phyloP scores from a whole-genome alignment of 2,113 vertebrate species.

The Sigmodon hispidus region DNA sequence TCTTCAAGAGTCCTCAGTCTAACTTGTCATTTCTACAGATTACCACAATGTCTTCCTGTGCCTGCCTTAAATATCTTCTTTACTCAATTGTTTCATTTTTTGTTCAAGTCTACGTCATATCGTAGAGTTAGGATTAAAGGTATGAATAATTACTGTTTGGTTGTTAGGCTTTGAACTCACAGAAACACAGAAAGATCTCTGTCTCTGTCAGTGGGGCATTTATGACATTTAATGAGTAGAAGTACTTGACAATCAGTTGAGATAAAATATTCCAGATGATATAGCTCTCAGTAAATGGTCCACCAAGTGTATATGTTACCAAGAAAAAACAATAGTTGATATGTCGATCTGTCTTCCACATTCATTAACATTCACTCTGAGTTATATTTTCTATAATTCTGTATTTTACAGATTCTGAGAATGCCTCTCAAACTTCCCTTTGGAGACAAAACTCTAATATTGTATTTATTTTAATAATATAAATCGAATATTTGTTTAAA shows the following conservation, averaged over 20 bases:
- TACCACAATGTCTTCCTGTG: no score
- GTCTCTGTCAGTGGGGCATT: background rate
- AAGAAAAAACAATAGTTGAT: background rate
- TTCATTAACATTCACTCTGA: background rate
- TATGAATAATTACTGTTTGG: no score
- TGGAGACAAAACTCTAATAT: background rate
- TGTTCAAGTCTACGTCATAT: no score
- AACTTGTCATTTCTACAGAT: no score
- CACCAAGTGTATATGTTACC: background rate
- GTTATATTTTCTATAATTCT: background rate
- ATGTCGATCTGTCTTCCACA: background rate
- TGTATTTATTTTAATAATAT: slow-evolving; percentile 34
- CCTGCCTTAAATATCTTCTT: no score
- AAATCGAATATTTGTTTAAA: background rate
- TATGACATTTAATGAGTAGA: slow-evolving; percentile 7
- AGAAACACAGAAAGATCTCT: no score
- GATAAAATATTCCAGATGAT: slow-evolving; percentile 51
- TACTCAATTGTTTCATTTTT: no score
- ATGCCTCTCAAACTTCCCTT: slow-evolving; percentile 1
- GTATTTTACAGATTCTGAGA: background rate
- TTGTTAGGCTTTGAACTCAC: no score
- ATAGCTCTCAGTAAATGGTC: background rate
- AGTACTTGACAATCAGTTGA: slow-evolving; percentile 38
- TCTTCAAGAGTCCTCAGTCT: no score
- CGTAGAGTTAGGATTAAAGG: no score